Base-by-base conservation (phyloP, 64 coral and sea anemone species). In the Montipora capricornis region DNA sequence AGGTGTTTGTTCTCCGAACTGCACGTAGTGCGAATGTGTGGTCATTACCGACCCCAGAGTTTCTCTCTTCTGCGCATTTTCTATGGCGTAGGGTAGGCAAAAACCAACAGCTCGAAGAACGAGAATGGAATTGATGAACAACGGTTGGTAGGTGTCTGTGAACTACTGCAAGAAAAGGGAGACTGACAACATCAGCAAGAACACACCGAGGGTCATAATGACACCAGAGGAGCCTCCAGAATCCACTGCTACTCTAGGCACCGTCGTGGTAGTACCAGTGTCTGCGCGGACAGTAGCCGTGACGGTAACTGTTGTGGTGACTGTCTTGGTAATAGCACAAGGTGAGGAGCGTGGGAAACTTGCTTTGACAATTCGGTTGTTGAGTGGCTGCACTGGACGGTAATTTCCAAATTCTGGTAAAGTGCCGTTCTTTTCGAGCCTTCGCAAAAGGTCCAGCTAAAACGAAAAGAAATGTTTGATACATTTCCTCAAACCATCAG, bases 341-440 rank as follows among this genome's bases (percentile, higher is more conserved):
- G 74, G 20, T 20, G 68, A 58, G 4, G 86, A 48, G 20, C 49
- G 37, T 2, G 49, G 37, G 75, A 91, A 96, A 44, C 53, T 96
- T 4, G 87, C 71, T 44, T 74, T 45, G 24, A 96, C 77, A 5
- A 53, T 51, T 37, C 95, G 91, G 24, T 75, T 48, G 76, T 93
- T 85, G 19, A 93, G 77, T 19, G 95, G 89, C 66, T 87, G 80
- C 10, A 94, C 88, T 6, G 91, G 91, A 70, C 95, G 91, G 62
- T 37, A 93, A 14, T 90, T 94, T 15, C 90, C 78, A 3, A 68
- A 29, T 1, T 20, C 5, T 15, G 67, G 47, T 7, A 29, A 24
- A 9, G 81, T 82, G 52, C 87, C 48, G 2, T 11, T 58, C 46
- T 87, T 44, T 74, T 88, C 76, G 16, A 95, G 84, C 44, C 24